Conservation (phyloP, 2,888 invertebrate genomes). For the Schizotus pectinicornis region DNA sequence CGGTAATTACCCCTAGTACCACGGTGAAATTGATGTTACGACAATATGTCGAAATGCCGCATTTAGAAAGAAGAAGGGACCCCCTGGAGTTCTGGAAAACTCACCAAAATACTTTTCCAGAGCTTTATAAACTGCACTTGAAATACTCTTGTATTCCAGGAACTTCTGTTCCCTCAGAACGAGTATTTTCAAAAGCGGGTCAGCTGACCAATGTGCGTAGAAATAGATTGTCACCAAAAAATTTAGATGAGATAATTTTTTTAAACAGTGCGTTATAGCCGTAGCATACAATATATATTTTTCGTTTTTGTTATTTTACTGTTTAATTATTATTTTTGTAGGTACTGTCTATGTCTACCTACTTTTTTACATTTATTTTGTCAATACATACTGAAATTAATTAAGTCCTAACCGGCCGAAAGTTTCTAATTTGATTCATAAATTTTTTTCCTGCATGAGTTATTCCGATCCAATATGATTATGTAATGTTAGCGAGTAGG, state of each 20-base stretch:
- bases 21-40: constrained; percentile 14
- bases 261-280: too few relatives aligned
- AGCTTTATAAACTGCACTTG: constrained; percentile 31
- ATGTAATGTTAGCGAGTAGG: too few relatives aligned
- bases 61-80: constrained; percentile 17
- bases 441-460: too few relatives aligned
- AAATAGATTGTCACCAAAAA: constrained; percentile 33
- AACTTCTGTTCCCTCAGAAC: constrained; percentile 40
- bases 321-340: too few relatives aligned
- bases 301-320: too few relatives aligned
- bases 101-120: constrained; percentile 32
- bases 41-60: constrained; percentile 31
- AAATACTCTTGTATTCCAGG: constrained; percentile 36
- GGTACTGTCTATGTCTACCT: too few relatives aligned
- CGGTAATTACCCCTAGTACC: constrained; percentile 9
- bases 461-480: too few relatives aligned
- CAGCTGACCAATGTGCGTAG: constrained; percentile 35
- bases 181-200: constrained; percentile 40
- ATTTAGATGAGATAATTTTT: constrained; percentile 33
- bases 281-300: too few relatives aligned
- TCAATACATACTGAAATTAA: too few relatives aligned
- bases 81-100: constrained; percentile 36
- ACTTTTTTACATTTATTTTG: too few relatives aligned
- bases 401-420: too few relatives aligned
- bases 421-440: too few relatives aligned